Evolutionary conservation across 2,113 vertebrate species (phyloP), one percentile per base, ranked within the genome.

Genomic region (Haemorhous mexicanus): DNA sequence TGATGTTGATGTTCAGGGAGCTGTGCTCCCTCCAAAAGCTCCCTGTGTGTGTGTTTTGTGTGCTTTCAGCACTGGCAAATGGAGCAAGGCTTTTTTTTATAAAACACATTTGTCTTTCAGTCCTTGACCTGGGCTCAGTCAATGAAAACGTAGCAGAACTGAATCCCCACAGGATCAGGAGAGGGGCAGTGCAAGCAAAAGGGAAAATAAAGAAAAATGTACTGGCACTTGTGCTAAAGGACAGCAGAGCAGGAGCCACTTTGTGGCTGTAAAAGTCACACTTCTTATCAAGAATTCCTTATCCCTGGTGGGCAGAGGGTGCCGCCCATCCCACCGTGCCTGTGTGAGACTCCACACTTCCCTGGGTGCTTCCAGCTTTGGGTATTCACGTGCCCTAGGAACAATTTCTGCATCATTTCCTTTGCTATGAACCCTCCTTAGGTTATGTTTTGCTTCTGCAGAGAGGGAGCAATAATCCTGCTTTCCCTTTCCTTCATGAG

Each of bases 131-230:
- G 63, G 28, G 28, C 73, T 84, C 37, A 12, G 37, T 81, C 64
- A 82, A 91, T 90, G 77, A 88, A 93, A 90, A 95, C 11, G 1
- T 84, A 70, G 87, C 63, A 72, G 63, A 90, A 61, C 52, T 63
- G 9, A 73, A 88, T 94, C 64, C 93, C 79, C 68, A 43, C 20
- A 72, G 84, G 82, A 83, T 44, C 43, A 33, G 70, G n/a, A 85
- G 24, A 74, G 74, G 59, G 77, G 68, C 63, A 37, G n/a, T 0
- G 24, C 30, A 72, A 94, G 68, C 0, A 2, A 75, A 84, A 83
- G 82, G 75, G 87, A 96, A 94, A 93, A 96, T 77, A 44, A 61
- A 77, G 84, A 78, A 77, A 73, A 79, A 90, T 74, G 50, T 77
- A 19, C 41, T 85, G 33, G 30, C 7, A 6, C 35, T 81, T 58